Evolutionary conservation across 2,888 invertebrate species (phyloP), one percentile per base, ranked within the genome.

Genomic region (Pandemis heparana): DNA sequence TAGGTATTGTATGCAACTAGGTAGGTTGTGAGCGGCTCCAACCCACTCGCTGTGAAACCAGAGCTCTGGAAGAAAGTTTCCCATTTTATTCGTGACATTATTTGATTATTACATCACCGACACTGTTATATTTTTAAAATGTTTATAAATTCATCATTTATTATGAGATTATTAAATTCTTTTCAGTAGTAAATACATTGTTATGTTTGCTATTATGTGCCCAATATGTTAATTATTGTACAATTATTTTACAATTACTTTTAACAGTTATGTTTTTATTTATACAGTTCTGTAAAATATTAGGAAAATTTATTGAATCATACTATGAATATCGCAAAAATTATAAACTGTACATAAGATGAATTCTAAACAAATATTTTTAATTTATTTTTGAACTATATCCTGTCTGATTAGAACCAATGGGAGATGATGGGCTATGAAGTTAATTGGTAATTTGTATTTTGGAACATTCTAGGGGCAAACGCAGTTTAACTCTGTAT

Each of bases 121-220:
- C 80, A 80, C 81, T 81, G 79, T 76, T 76, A 76, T 73, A 71
- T 75, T 70, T 66, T 71, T 64, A 32, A 69, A 67, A 72, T 72
- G 68, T 74, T 82, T 82, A 80, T 76, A 76, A 73, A 68, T 65
- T 75, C 76, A 79, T 80, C 77, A 77, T 81, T 75, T 81, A 79
- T 86, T 86, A 87, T 91, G 90, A 91, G 90, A 91, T 92, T 90
- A 91, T 81, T 82, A 83, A 85, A 78, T 85, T 83, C 81, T 83
- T 83, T 82, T 53, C 70, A 61, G 70, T 70, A 70, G 74, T 70
- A 64, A 89, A 87, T 92, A 91, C 82, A 83, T 92, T 93, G 92
- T 92, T 94, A 93, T 90, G 92, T 93, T 94, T 94, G 91, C 86
- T 87, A 81, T 88, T 63, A 63, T 73, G 87, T 85, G 84, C 85